These are phyloP conservation scores for Portunus trituberculatus DNA, from an alignment of 1,140 invertebrate genomes.

Conservation along the genomic window DNA sequence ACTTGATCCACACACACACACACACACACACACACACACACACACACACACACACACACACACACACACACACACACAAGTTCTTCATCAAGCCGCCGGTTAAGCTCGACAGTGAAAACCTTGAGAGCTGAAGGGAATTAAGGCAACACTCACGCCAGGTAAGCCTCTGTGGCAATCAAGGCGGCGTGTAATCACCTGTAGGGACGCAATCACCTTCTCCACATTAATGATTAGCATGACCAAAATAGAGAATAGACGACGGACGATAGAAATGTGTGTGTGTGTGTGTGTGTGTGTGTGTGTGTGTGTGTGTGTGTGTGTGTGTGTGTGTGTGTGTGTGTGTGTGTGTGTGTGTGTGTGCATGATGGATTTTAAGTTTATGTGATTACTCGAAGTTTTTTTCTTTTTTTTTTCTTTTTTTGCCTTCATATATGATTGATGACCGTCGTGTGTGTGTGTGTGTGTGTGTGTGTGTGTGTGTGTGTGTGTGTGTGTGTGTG, in stretches of 20 bases:
- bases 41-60: neutral
- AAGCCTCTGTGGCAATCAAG: neutral
- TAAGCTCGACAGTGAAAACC: neutral
- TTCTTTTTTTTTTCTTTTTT: too few relatives aligned
- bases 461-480: neutral
- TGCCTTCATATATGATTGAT: too few relatives aligned
- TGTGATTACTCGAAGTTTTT: too few relatives aligned
- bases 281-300: constrained; percentile 20
- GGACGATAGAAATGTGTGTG: neutral
- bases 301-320: constrained; percentile 20
- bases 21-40: constrained; percentile 12
- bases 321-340: neutral
- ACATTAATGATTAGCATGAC: too few relatives aligned
- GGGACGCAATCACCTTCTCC: neutral
- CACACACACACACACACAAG: neutral
- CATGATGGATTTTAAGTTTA: neutral
- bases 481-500: too few relatives aligned
- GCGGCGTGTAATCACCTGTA: neutral
- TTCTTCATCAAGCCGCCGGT: too few relatives aligned
- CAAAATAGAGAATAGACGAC: too few relatives aligned
- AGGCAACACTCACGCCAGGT: neutral
- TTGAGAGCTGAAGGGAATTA: neutral
- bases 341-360: neutral
- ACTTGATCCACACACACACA: neutral
- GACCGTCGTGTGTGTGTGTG: neutral